Evolutionary conservation across 2,113 vertebrate species (phyloP).

Genomic region (Lasiurus borealis): DNA sequence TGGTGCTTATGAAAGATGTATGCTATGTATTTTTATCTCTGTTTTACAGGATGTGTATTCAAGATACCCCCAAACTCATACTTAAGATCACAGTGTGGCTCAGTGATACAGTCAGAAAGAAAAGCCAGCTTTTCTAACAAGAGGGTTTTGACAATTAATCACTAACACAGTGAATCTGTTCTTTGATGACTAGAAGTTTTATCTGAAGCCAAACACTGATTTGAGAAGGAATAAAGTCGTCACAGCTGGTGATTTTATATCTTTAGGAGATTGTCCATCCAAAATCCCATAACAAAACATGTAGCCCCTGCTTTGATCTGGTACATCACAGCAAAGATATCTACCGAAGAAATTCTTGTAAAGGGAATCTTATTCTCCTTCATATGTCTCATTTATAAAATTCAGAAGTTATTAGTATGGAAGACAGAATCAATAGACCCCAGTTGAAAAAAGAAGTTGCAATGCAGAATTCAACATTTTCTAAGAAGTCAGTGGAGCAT

Average conservation of each 20-base stretch:
- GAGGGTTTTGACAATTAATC: slow-evolving; percentile 50
- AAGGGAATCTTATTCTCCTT: not conserved
- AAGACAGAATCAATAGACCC: not conserved
- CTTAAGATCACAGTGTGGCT: slow-evolving; percentile 43
- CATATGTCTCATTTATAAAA: slow-evolving; percentile 29
- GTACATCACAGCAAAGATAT: not conserved
- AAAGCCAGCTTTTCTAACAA: slow-evolving; percentile 59
- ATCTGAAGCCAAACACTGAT: slow-evolving; percentile 2
- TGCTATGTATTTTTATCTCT: slow-evolving; percentile 60
- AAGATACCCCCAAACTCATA: slow-evolving; percentile 34
- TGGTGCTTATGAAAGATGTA: slow-evolving; percentile 23
- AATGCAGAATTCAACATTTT: not conserved
- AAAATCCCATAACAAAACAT: not conserved
- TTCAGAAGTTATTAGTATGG: not conserved
- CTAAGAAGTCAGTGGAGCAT: not conserved
- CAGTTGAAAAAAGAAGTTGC: not conserved
- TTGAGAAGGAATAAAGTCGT: slow-evolving; percentile 34
- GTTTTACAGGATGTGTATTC: slow-evolving; percentile 54
- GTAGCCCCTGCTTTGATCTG: not conserved
- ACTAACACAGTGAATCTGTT: slow-evolving; percentile 44
- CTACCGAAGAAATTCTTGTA: not conserved
- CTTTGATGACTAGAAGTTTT: slow-evolving; percentile 60
- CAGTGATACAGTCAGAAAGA: slow-evolving; percentile 37
- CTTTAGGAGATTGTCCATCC: not conserved
- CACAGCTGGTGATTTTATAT: not conserved